Evolutionary conservation across 2,797 vertebrate species (phyloP).

Genomic region (Poliocrania exsul): DNA sequence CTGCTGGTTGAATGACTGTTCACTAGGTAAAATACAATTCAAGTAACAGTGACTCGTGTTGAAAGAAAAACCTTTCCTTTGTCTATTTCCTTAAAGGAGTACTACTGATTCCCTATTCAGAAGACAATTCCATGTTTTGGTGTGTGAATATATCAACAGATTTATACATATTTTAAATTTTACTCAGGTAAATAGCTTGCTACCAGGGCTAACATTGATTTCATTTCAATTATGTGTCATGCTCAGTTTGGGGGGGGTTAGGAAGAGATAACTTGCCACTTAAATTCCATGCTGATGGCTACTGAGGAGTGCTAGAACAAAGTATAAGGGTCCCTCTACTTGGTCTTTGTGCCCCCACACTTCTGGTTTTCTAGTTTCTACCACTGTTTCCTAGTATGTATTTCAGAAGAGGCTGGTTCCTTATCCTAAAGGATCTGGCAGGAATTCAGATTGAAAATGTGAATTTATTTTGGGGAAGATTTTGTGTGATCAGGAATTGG

Average conservation of each 20-base stretch:
- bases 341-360: neutral
- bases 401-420: neutral
- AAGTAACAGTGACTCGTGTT: neutral
- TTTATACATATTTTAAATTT: neutral
- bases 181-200: too few species aligned
- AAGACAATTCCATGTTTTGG: neutral
- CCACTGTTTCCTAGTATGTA: neutral
- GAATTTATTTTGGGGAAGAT: neutral
- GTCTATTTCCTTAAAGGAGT: neutral
- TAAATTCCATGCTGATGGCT: neutral
- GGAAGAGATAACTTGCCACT: neutral
- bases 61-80: neutral
- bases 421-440: neutral
- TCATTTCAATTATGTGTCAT: neutral
- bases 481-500: neutral
- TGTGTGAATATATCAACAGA: neutral
- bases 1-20: neutral
- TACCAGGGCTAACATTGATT: neutral
- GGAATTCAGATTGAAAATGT: neutral
- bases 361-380: neutral
- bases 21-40: neutral
- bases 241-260: fast-evolving
- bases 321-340: neutral
- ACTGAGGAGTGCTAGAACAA: neutral
- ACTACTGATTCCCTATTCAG: neutral